Base-by-base conservation (phyloP, 2,797 vertebrate genomes). In the Chromobotia macracanthus region DNA sequence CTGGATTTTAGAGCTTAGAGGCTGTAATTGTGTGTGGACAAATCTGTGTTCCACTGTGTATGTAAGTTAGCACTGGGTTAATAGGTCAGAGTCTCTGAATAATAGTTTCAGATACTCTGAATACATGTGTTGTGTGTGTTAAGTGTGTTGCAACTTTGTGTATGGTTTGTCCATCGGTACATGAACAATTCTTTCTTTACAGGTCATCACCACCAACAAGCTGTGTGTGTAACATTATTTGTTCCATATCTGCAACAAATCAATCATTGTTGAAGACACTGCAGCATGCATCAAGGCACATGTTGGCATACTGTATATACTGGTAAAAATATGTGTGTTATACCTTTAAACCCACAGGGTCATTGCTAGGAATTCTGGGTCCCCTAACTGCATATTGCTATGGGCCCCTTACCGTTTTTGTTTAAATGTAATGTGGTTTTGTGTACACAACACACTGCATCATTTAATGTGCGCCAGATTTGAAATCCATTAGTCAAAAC, bases 51-150 rank as follows among this genome's bases (percentile, higher is more conserved):
- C 85, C 84, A 84, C 86, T 89, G 87, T 89, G 90, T 88, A 90
- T 87, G 86, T 75, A 53, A 81, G 83, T 82, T 81, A 91, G 88
- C 83, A 85, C 77, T 86, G 83, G 90, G 91, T 93, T 92, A 93
- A 92, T 92, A 87, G 92, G 91, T 92, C 91, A 91, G 72, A 83
- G 86, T 87, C 9, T 44, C 41, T 44, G 41, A 44, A 44, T 10
- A 44, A 10, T 44, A 44, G 41, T 11, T 44, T 44, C 9, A 44
- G 10, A 44, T 61, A 66, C 70, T 75, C 67, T 84, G 87, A 89
- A 72, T 83, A 77, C 85, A 82, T 77, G 48, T 77, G 72, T 44
- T 65, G 13, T 73, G 69, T 76, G 15, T 75, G 31, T 65, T 31
- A 31, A 31, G 51, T 60, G 41, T 64, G 44, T 51, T 1, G 0